These are phyloP conservation scores for Tridacna gigas DNA, from an alignment of 2,888 invertebrate species.

Conservation along the genomic window DNA sequence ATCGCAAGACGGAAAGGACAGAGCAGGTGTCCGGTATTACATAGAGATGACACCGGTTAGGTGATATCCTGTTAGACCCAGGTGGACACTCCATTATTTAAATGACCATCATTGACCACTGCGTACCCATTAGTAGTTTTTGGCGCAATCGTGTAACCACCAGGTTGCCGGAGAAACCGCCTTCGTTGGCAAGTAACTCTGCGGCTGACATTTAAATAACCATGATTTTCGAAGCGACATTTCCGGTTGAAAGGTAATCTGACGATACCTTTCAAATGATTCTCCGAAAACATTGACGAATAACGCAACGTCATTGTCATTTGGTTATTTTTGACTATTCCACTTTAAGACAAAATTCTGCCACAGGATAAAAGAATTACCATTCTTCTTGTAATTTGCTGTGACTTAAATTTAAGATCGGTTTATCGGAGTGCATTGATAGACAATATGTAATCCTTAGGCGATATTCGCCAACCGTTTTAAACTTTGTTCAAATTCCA, in stretches of 20 bases:
- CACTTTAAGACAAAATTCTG: too few species aligned
- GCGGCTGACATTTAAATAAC: constrained; percentile 16
- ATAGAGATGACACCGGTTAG: constrained; percentile 30
- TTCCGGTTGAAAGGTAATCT: constrained; percentile 9
- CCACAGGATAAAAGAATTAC: too few species aligned
- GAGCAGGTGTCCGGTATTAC: constrained; percentile 36
- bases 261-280: neutral
- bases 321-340: too few species aligned
- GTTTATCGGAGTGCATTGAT: too few species aligned
- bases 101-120: constrained; percentile 3
- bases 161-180: constrained; percentile 12
- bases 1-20: neutral
- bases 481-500: too few species aligned
- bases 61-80: constrained; percentile 27
- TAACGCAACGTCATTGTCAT: too few species aligned
- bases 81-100: constrained; percentile 29
- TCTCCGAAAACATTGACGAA: too few species aligned
- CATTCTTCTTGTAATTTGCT: too few species aligned
- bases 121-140: constrained; percentile 11
- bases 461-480: too few species aligned
- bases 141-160: constrained; percentile 18
- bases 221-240: constrained; percentile 9
- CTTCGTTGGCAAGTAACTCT: neutral
- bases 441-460: too few species aligned
- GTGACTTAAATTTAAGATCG: too few species aligned